Evolutionary conservation across 2,797 vertebrate species (phyloP), one percentile per base, ranked within the genome.

Genomic region (Darevskia nairensis): DNA sequence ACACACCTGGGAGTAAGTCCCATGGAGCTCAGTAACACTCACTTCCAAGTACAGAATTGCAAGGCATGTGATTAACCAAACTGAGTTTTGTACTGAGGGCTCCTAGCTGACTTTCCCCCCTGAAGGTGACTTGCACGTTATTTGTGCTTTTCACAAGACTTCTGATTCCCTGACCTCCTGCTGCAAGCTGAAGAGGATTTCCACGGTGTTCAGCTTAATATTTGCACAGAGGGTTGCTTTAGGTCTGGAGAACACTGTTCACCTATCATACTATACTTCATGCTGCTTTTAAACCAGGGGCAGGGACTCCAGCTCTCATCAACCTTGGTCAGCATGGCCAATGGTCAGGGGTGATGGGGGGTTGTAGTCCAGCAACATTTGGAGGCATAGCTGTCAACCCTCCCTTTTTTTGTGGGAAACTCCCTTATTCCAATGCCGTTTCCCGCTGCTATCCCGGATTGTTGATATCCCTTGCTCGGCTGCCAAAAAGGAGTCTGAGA

Each of bases 191-290:
- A 90, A 82, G 74, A 80, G 71, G 61, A 76, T 93, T 75, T 82
- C 64, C 68, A 59, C 80, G 39, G 75, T 80, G 80, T 88, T 88
- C 0, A 0, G 0, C 77, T 80, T 89, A 88, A 68, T 1, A 0
- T 82, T 91, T 86, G 0, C 46, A 86, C 61, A 76, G 90, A 93
- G 69, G 81, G 32, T 6, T 90, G 91, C 9, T 90, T 29, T 93
- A 87, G 90, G 91, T 92, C 92, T 77, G 6, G 64, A 92, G 94
- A 91, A 91, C 76, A 83, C 87, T 61, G 88, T 79, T 92, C 84
- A 85, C 93, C 91, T 93, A 93, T 92, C 93, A 91, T 59, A 92
- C 90, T 88, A 90, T 82, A 50, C 91, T 87, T 92, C 92, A 89
- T 77, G 90, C 92, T 86, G 71, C 61, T 7, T 64, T 64, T 64